Conservation (phyloP, 2,113 vertebrate genomes). For the Centrocercus urophasianus region DNA sequence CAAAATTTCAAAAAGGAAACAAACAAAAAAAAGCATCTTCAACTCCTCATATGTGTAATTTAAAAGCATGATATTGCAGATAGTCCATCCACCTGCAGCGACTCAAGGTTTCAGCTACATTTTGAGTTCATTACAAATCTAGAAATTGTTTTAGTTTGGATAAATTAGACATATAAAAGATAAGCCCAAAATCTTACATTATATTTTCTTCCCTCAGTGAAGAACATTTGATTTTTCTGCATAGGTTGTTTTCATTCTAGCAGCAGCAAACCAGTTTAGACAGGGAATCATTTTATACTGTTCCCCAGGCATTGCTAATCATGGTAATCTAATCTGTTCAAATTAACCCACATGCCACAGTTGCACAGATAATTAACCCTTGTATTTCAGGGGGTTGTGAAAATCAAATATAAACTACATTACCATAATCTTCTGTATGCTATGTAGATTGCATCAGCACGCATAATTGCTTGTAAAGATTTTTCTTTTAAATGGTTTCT, state of each 20-base stretch:
- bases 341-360: constrained; percentile 26
- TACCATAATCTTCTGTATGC: neutral
- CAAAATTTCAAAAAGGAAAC: neutral
- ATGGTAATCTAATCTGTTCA: constrained; percentile 18
- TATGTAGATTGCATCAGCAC: neutral
- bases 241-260: neutral
- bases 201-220: neutral
- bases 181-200: neutral
- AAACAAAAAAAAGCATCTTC: neutral
- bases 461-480: neutral
- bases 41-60: neutral
- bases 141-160: neutral
- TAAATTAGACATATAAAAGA: neutral
- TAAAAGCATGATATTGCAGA: neutral
- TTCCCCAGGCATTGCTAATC: neutral
- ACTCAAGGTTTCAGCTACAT: neutral
- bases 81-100: neutral
- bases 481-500: neutral
- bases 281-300: neutral
- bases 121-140: neutral
- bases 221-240: neutral
- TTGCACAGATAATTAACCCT: constrained; percentile 38
- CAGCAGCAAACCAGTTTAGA: neutral
- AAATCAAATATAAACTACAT: neutral
- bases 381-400: neutral